Evolutionary conservation across 2,888 invertebrate genomes (phyloP), one percentile per base, ranked within the genome.

Genomic region (Tuta absoluta): DNA sequence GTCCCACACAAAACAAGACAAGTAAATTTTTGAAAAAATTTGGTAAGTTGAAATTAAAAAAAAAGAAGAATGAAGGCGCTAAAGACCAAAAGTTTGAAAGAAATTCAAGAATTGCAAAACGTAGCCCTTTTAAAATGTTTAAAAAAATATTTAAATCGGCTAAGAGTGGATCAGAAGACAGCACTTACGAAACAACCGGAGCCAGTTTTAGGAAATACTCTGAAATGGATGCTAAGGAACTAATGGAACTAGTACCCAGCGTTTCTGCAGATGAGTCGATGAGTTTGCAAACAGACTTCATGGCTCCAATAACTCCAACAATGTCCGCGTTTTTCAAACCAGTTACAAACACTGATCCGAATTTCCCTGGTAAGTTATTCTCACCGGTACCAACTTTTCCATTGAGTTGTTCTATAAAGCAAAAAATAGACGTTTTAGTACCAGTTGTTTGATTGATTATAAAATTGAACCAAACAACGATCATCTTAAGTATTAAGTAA

Each of bases 121-220:
- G 80, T 19, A 80, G 80, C 67, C 78, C 84, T 4, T 71, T 87
- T 2, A 75, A 82, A 38, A 79, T 74, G 10, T 51, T 87, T 0
- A 81, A 79, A 67, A 67, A 80, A 37, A 74, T 85, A 0, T 83
- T 86, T 38, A 38, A 41, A 38, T 10, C 24, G 28, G 14, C 33
- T 14, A 28, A 56, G 33, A 24, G 33, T 24, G 24, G 17, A 14
- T 17, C 33, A 17, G 56, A 56, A 8, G 5, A 56, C 10, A 33
- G 33, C 24, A 8, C 7, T 10, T n/a, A 28, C 4, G 17, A 5
- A n/a, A 56, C 24, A 7, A 56, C 56, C 4, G 33, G 33, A 33
- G 5, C 28, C 7, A 5, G 8, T 56, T 24, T 14, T 24, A 5
- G 28, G 7, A 24, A 53, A 53, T 53, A n/a, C 24, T 0, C 10